These are phyloP conservation scores for Panagrolaimus sp. DNA, from an alignment of 1,140 invertebrate genomes.

Conservation along the genomic window DNA sequence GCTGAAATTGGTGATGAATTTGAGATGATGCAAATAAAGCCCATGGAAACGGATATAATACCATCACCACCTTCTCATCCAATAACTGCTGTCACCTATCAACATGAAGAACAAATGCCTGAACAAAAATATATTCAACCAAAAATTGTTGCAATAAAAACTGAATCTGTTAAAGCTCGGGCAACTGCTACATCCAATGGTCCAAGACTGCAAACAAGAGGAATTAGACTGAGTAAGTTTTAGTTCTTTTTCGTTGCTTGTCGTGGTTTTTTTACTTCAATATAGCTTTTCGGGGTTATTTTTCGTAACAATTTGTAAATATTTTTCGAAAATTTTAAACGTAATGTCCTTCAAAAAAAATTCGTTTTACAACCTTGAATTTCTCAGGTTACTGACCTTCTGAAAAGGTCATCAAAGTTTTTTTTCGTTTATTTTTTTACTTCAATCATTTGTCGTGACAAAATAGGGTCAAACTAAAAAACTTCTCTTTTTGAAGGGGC, in stretches of 20 bases:
- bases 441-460: too few species aligned
- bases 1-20: conserved; percentile 9
- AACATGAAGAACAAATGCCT: background rate
- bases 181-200: background rate
- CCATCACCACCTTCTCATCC: background rate
- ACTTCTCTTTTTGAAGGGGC: too few species aligned
- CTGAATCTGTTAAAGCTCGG: background rate
- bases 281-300: background rate
- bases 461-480: too few species aligned
- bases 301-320: background rate
- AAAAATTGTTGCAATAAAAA: background rate
- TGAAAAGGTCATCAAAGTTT: too few species aligned
- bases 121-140: background rate
- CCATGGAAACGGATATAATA: conserved; percentile 6
- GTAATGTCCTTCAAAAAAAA: background rate
- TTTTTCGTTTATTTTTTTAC: too few species aligned
- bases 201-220: background rate
- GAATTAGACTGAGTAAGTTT: background rate
- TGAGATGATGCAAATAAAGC: background rate
- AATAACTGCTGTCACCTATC: background rate
- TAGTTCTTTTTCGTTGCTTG: background rate
- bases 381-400: too few species aligned
- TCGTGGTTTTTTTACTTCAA: too few species aligned
- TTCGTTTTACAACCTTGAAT: too few species aligned
- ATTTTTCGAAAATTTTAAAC: background rate